Evolutionary conservation across 1,140 invertebrate genomes (phyloP).

Genomic region (Drosophila kikkawai): DNA sequence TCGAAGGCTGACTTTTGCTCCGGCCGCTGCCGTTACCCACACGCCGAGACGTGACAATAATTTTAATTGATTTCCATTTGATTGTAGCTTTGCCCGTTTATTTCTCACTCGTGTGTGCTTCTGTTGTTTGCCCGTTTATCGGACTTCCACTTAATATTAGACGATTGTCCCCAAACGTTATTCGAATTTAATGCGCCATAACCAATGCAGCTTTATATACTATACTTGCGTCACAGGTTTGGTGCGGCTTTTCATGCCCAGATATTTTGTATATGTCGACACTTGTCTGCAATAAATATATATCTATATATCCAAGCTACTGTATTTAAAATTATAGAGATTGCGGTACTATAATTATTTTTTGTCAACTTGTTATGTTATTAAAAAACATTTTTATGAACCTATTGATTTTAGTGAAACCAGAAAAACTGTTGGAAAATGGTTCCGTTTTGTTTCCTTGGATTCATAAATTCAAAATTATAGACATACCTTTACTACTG

Average conservation of each 20-base stretch:
- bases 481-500: constrained; percentile 1
- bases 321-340: background rate
- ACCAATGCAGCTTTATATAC: constrained; percentile 58
- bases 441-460: too few relatives aligned
- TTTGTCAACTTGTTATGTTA: background rate
- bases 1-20: constrained; percentile 35
- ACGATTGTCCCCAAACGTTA: constrained; percentile 59
- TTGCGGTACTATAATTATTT: constrained; percentile 9
- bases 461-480: background rate
- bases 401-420: too few relatives aligned
- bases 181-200: constrained; percentile 77
- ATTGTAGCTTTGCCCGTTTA: constrained; percentile 37
- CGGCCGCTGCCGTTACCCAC: constrained; percentile 23
- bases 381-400: too few relatives aligned
- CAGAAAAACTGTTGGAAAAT: too few relatives aligned
- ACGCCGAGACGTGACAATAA: constrained; percentile 63
- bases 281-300: constrained; percentile 14
- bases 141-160: constrained; percentile 60
- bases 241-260: constrained; percentile 22
- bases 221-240: constrained; percentile 61
- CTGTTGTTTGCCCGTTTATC: constrained; percentile 50
- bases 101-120: constrained; percentile 50
- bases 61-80: constrained; percentile 66
- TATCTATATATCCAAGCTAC: background rate
- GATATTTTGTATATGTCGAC: background rate